Conservation (phyloP, 2,797 vertebrate genomes). For the Poeciliopsis gracilis region DNA sequence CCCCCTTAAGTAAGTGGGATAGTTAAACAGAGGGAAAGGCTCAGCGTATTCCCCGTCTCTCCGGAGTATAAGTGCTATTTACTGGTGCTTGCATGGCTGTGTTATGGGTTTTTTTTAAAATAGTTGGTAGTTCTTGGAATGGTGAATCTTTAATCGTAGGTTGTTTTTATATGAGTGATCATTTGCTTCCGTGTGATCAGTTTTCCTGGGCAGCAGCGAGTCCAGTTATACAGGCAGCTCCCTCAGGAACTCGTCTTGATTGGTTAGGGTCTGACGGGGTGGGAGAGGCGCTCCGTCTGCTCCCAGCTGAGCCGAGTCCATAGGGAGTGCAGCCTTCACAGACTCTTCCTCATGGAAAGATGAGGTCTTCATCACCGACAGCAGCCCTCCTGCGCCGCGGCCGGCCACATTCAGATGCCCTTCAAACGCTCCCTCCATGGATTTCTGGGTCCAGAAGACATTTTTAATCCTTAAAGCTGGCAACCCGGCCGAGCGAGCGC, state of each 20-base stretch:
- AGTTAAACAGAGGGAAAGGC: slow-evolving; percentile 21
- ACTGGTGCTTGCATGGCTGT: not conserved
- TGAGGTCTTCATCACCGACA: slow-evolving; percentile 3
- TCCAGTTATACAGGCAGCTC: slow-evolving; percentile 44
- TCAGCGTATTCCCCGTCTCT: not conserved
- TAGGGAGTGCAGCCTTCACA: slow-evolving; percentile 35
- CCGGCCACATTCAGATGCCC: not conserved
- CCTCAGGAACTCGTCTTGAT: slow-evolving; percentile 71
- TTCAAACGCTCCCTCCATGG: no score
- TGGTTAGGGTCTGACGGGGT: slow-evolving; percentile 71
- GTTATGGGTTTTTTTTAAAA: not conserved
- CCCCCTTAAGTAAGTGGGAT: slow-evolving; percentile 45
- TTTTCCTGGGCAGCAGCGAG: slow-evolving; percentile 57
- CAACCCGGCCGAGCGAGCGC: not conserved
- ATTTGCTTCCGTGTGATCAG: slow-evolving; percentile 25
- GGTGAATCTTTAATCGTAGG: not conserved
- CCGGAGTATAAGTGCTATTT: slow-evolving; percentile 19
- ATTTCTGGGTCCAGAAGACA: not conserved
- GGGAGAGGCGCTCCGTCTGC: slow-evolving; percentile 62
- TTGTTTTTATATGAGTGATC: slow-evolving; percentile 9
- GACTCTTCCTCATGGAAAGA: slow-evolving; percentile 21
- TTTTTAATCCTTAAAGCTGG: not conserved
- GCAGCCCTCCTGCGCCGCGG: not conserved
- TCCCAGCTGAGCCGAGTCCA: slow-evolving; percentile 51
- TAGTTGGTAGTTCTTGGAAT: not conserved